Percentiles rank a stretch among this genome's conserved stretches.
These are phyloP conservation scores for Ambastaia sidthimunki DNA, from an alignment of 2,797 vertebrate species.

Conservation along the genomic window DNA sequence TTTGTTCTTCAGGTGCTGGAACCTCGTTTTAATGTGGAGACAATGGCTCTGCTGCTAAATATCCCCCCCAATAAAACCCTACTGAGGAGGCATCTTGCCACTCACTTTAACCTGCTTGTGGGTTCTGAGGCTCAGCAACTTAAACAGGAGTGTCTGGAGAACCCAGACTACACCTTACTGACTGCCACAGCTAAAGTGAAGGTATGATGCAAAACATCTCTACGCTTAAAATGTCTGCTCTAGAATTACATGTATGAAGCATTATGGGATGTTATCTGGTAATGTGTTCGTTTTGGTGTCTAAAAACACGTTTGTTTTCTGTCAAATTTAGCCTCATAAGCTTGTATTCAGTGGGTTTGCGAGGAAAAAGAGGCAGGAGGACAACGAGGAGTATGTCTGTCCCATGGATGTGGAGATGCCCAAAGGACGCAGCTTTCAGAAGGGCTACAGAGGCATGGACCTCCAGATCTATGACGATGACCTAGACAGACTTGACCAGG, in stretches of 20 bases:
- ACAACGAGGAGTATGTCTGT: constrained; percentile 94
- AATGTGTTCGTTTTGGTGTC: too few species aligned
- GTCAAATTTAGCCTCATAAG: constrained; percentile 85
- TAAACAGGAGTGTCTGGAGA: constrained; percentile 92
- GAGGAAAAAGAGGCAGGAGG: constrained; percentile 93
- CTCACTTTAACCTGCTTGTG: constrained; percentile 94
- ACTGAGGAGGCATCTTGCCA: constrained; percentile 91
- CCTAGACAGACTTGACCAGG: constrained; percentile 93
- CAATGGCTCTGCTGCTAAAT: constrained; percentile 95
- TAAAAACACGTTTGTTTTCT: not conserved
- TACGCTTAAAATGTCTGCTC: not conserved
- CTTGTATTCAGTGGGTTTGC: constrained; percentile 91
- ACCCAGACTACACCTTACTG: constrained; percentile 89
- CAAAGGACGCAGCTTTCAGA: constrained; percentile 86
- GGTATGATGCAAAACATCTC: constrained; percentile 70
- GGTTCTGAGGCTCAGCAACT: constrained; percentile 91
- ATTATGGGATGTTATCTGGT: not conserved
- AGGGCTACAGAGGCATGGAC: constrained; percentile 84
- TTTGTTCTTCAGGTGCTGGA: constrained; percentile 85
- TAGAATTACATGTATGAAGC: not conserved
- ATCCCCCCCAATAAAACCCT: constrained; percentile 97
- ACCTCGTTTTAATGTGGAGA: constrained; percentile 96
- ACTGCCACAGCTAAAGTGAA: constrained; percentile 97
- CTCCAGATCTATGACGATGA: constrained; percentile 92
- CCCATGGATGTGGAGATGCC: constrained; percentile 94